Conservation (phyloP, 2,888 invertebrate genomes). For the Galeruca laticollis region DNA sequence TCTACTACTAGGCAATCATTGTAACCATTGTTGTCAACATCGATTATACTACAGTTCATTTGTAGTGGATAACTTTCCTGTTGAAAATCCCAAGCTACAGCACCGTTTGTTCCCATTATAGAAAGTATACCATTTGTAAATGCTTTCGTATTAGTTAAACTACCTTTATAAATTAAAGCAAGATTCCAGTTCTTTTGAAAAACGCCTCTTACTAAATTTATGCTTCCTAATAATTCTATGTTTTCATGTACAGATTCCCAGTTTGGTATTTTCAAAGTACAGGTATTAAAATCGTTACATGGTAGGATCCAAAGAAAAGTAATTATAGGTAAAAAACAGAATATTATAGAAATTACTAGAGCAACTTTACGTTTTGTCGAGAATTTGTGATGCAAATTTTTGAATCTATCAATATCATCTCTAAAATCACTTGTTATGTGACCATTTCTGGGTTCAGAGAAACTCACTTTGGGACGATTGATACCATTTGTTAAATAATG, state of each 20-base stretch:
- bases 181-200: constrained; percentile 77
- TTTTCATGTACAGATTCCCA: constrained; percentile 78
- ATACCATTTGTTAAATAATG: constrained; percentile 50
- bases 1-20: constrained; percentile 83
- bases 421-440: constrained; percentile 51
- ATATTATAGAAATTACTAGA: constrained; percentile 77
- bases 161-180: constrained; percentile 80
- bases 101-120: constrained; percentile 70
- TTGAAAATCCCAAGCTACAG: constrained; percentile 80
- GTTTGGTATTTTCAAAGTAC: constrained; percentile 75
- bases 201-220: constrained; percentile 77
- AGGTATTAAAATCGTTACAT: constrained; percentile 78
- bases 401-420: constrained; percentile 54
- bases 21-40: constrained; percentile 78
- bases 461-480: constrained; percentile 46
- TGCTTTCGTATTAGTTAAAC: constrained; percentile 72
- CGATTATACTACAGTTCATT: constrained; percentile 80
- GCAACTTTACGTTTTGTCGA: constrained; percentile 76
- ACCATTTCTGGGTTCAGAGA: constrained; percentile 48
- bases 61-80: constrained; percentile 77
- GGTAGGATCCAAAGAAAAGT: constrained; percentile 83
- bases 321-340: constrained; percentile 78
- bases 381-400: constrained; percentile 67
- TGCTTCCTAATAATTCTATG: constrained; percentile 77
- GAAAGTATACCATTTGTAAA: constrained; percentile 61